Evolutionary conservation across 2,888 invertebrate genomes (phyloP), one percentile per base, ranked within the genome.

Genomic region (Smittia aterrima): DNA sequence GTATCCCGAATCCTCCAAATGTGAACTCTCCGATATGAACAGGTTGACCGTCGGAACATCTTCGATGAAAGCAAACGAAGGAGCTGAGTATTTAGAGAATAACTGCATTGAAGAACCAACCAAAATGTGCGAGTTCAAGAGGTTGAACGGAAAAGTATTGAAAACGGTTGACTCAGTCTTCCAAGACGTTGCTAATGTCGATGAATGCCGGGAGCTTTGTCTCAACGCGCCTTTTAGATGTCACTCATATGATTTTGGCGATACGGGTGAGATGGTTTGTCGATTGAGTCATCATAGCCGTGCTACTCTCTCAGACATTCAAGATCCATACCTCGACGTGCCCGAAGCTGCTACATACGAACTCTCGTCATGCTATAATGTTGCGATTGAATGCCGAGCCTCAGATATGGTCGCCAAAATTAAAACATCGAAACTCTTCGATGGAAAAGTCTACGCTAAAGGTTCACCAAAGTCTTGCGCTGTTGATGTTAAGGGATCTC

Each of bases 101-200:
- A 93, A 95, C 82, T 95, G 95, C 83, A 93, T 95, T 40, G 94
- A 94, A 79, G 95, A 96, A 80, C 95, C 95, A 16, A 93, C 93
- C 66, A 95, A 94, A 82, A 85, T 96, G 76, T 96, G 96, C 84
- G 95, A 96, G 84, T 96, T 96, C 85, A 94, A 95, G 83, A 92
- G 93, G 81, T 87, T 93, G 82, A 87, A 88, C 53, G 95, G 95
- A n/a, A 90, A 93, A 79, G 95, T 96, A 78, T 84, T 96, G 77
- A 96, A 96, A 84, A 96, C 96, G 0, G 96, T 96, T 67, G 96
- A 96, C 80, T 94, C 95, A 1, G 95, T 96, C 22, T 94, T 93
- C 81, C 93, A 94, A 85, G 93, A 95, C 79, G 92, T 95, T 67
- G 91, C 90, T 77, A 92, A 91, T 20, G 86, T 92, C 75, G 94